Base-by-base conservation (phyloP, 2,888 invertebrate species). In the Acrobasis consociella region DNA sequence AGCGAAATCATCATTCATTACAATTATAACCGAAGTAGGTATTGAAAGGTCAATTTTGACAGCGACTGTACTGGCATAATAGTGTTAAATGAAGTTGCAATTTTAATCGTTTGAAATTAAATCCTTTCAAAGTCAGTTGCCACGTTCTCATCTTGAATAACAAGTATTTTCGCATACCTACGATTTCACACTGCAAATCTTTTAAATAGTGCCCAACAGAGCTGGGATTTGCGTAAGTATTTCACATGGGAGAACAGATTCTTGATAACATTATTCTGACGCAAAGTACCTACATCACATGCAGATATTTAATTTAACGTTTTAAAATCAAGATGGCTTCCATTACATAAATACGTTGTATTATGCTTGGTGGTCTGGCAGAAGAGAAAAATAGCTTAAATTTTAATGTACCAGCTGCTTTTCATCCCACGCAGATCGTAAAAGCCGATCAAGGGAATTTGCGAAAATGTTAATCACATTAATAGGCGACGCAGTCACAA, bases 181-280 rank as follows among this genome's bases (percentile, higher is more conserved):
- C 49, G 39, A 60, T 60, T 51, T 51, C 51, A 60, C 60, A 51
- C 60, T 60, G 37, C 51, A 60, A 50, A 51, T 50, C 39, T 60
- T 60, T 60, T 60, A 60, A 60, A 60, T 60, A 60, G 60, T 51
- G 38, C 13, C 51, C 51, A 13, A 37, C 16, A 13, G 49, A 50
- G 38, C 52, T 51, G 9, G 60, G 39, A 52, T 52, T 60, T 60
- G 51, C 60, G 60, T 60, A 60, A 60, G 49, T 60, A 51, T 50
- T 52, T 52, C 60, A 60, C 60, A 60, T 42, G 42, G 22, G 22
- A 51, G 60, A 60, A 60, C 51, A 51, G 60, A 52, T 51, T 50
- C 38, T 16, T 50, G 60, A 60, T 60, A 60, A 60, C 50, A 60
- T 42, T 42, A 56, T 60, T 60, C 39, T 60, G 52, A 60, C 42